Evolutionary conservation across 2,888 invertebrate species (phyloP).

Genomic region (Hydraecia micacea): DNA sequence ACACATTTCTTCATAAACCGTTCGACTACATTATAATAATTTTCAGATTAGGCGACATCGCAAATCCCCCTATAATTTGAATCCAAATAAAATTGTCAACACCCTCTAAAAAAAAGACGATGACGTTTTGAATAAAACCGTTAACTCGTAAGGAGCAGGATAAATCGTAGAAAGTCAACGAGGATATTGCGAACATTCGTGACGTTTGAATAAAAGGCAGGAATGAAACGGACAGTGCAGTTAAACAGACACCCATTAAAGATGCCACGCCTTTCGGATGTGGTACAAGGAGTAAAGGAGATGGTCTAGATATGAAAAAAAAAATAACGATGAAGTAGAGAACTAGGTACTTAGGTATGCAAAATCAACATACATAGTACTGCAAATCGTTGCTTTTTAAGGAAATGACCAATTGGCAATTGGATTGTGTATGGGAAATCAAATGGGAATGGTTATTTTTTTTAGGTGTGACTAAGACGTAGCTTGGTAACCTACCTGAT

Average conservation of each 20-base stretch:
- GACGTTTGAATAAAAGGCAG: constrained; percentile 47
- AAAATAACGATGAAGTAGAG: neutral
- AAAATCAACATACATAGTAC: neutral
- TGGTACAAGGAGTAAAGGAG: constrained; percentile 28
- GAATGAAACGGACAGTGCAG: constrained; percentile 53
- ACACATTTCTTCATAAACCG: neutral
- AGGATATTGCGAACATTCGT: constrained; percentile 42
- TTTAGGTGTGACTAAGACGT: neutral
- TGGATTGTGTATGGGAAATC: no score
- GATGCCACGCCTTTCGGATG: constrained; percentile 55
- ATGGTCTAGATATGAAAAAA: neutral
- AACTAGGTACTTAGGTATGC: neutral
- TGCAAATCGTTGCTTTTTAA: neutral
- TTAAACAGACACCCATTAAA: constrained; percentile 59
- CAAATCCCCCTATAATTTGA: neutral
- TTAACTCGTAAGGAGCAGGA: neutral
- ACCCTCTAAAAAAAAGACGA: neutral
- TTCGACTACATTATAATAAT: neutral
- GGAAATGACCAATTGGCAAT: neutral
- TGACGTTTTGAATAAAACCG: neutral
- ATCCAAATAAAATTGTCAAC: neutral
- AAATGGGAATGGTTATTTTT: neutral
- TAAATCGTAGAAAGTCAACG: constrained; percentile 42
- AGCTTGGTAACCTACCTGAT: neutral
- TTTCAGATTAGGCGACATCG: neutral